Conservation (phyloP, 2,797 vertebrate species). For the Bucorvus abyssinicus region DNA sequence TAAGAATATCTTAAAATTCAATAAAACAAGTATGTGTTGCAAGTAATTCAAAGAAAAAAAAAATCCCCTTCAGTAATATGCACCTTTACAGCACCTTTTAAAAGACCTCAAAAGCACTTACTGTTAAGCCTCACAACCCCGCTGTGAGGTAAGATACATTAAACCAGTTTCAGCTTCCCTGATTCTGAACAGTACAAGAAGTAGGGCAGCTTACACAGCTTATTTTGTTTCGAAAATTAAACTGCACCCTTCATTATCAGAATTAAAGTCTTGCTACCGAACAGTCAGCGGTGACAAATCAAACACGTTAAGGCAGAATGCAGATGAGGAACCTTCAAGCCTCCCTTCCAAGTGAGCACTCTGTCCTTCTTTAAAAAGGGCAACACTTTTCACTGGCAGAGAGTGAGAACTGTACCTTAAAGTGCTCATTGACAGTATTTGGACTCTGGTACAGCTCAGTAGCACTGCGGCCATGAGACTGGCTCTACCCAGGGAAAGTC, state of each 20-base stretch:
- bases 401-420: constrained; percentile 50
- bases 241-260: constrained; percentile 13
- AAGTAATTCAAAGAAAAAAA: constrained; percentile 15
- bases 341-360: neutral
- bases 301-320: constrained; percentile 47
- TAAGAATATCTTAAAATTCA: neutral
- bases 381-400: neutral
- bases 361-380: neutral
- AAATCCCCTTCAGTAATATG: constrained; percentile 53
- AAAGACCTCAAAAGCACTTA: neutral
- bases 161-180: neutral
- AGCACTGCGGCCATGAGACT: neutral
- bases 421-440: constrained; percentile 51
- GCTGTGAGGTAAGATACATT: neutral
- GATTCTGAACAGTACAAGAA: neutral
- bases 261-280: neutral
- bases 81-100: constrained; percentile 63
- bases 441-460: constrained; percentile 4
- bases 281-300: constrained; percentile 33
- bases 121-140: neutral
- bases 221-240: neutral
- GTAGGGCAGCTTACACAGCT: constrained; percentile 13
- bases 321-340: constrained; percentile 28
- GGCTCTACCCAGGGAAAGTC: neutral
- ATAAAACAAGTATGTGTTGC: neutral